Evolutionary conservation across 2,888 invertebrate species (phyloP).

Genomic region (Spatulosminthurus flaviceps): DNA sequence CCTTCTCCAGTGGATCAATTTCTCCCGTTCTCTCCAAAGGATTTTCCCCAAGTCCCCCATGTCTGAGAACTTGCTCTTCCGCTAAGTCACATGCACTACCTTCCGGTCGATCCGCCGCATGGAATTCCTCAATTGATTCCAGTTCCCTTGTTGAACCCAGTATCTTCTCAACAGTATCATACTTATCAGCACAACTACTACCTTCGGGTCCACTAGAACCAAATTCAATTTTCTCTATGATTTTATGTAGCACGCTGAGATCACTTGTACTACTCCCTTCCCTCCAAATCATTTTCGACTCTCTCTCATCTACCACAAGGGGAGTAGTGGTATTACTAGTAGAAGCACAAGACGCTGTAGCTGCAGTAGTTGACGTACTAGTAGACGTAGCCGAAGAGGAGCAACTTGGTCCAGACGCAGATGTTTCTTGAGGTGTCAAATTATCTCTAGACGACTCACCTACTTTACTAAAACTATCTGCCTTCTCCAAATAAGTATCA

Average conservation of each 20-base stretch:
- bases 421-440: neutral
- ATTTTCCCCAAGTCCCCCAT: neutral
- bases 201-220: conserved; percentile 20
- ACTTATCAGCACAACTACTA: conserved; percentile 15
- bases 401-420: neutral
- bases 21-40: neutral
- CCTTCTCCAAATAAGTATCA: conserved; percentile 39
- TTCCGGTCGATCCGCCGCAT: neutral
- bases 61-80: neutral
- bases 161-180: neutral
- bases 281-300: conserved; percentile 34
- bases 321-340: neutral
- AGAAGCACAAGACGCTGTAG: neutral
- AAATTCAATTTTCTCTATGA: conserved; percentile 42
- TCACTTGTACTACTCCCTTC: conserved; percentile 40
- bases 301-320: neutral
- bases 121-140: neutral
- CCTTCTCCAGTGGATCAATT: neutral
- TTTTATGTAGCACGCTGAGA: conserved; percentile 48
- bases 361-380: neutral
- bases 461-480: conserved; percentile 7
- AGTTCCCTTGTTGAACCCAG: too few relatives aligned
- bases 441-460: neutral
- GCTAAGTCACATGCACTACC: neutral
- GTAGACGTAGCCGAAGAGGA: neutral